A percentile compares a stretch with the other conserved stretches of the same genome.
phyloP scores from a whole-genome alignment of 2,797 vertebrate species.

The Alosa sapidissima region DNA sequence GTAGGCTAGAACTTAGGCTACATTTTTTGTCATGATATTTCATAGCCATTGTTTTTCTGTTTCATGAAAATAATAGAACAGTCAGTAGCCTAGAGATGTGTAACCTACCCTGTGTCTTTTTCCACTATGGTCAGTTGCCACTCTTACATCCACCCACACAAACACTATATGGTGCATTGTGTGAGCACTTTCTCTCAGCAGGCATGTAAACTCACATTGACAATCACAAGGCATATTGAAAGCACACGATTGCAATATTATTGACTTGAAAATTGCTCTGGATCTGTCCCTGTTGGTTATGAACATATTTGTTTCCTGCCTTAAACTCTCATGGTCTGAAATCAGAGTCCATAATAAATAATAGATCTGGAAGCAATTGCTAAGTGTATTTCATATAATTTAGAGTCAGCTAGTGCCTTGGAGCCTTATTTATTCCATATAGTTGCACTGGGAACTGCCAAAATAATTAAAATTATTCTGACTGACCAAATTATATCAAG shows the following conservation, averaged over 20 bases:
- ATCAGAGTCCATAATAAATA: constrained; percentile 50
- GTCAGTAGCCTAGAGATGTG: not conserved
- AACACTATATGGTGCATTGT: not conserved
- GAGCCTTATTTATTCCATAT: constrained; percentile 21
- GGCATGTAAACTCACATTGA: constrained; percentile 40
- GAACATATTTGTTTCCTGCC: constrained; percentile 54
- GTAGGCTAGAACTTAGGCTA: too few species aligned
- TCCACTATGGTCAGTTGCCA: not conserved
- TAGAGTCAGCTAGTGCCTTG: not conserved
- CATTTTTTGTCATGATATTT: too few species aligned
- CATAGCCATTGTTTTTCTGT: too few species aligned
- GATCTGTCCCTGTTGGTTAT: constrained; percentile 49
- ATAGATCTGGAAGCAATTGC: constrained; percentile 48
- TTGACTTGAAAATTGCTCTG: constrained; percentile 52
- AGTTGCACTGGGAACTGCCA: constrained; percentile 31
- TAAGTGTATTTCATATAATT: constrained; percentile 41
- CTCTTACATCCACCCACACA: not conserved
- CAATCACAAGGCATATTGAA: constrained; percentile 45
- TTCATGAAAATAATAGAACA: too few species aligned
- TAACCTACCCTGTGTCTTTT: not conserved
- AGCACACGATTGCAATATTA: constrained; percentile 53
- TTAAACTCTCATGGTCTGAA: constrained; percentile 46
- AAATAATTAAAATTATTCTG: constrained; percentile 41
- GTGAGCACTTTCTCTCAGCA: constrained; percentile 33
- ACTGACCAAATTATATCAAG: not conserved